A percentile compares a stretch with the other conserved stretches of the same genome.
Conservation (phyloP, 2,113 vertebrate species). For the Aviceda subcristata region DNA sequence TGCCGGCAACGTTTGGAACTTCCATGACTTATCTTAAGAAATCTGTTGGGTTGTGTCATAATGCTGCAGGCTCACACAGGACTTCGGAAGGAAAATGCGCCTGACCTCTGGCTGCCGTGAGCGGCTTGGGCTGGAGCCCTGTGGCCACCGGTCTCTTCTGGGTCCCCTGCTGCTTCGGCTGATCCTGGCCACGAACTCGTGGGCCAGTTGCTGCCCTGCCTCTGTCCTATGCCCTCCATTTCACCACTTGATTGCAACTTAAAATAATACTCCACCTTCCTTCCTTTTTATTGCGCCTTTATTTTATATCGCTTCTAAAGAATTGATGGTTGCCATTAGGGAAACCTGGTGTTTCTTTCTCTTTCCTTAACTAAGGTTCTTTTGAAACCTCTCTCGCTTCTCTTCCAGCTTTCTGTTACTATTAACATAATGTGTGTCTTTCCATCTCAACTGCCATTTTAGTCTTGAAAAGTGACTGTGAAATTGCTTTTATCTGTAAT, state of each 20-base stretch:
- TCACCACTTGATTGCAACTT: background rate
- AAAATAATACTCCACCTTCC: background rate
- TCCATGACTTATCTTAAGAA: background rate
- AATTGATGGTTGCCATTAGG: background rate
- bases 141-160: accelerated
- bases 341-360: background rate
- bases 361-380: background rate
- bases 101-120: background rate
- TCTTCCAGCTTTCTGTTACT: background rate
- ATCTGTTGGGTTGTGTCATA: background rate
- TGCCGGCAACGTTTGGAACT: background rate
- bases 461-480: background rate
- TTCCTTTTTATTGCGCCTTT: background rate
- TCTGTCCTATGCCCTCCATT: background rate
- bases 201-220: background rate
- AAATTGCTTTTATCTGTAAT: background rate
- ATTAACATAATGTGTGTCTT: background rate
- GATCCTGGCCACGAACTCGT: accelerated
- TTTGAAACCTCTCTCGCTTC: background rate
- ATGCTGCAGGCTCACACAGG: background rate
- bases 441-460: background rate
- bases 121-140: background rate
- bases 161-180: background rate
- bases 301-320: background rate
- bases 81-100: background rate